These are phyloP conservation scores for Pteropus alecto DNA, from an alignment of 2,113 vertebrate species.

Conservation along the genomic window DNA sequence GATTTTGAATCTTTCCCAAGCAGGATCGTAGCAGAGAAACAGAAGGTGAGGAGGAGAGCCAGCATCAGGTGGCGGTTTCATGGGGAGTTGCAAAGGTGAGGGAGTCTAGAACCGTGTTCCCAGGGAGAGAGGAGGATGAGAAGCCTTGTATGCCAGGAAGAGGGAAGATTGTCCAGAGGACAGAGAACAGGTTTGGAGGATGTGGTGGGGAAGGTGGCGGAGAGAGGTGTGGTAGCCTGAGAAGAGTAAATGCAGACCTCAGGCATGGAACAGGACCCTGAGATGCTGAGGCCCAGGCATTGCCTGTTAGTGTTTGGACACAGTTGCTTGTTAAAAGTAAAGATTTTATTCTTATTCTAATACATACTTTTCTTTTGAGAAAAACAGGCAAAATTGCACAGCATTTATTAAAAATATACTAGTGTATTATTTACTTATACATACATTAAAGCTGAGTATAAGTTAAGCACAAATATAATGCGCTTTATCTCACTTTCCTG, in stretches of 20 bases:
- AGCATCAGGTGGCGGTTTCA: not conserved
- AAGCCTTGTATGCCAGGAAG: not conserved
- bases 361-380: too few relatives aligned
- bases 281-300: not conserved
- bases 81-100: not conserved
- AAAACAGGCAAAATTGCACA: not conserved
- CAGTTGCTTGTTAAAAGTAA: not conserved
- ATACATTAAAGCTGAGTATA: not conserved
- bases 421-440: not conserved
- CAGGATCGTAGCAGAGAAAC: not conserved
- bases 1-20: not conserved
- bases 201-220: not conserved
- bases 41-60: not conserved
- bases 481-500: not conserved
- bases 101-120: not conserved
- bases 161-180: not conserved
- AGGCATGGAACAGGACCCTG: not conserved
- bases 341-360: not conserved
- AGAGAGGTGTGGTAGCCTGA: not conserved
- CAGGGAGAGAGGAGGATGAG: not conserved
- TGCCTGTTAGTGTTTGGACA: not conserved
- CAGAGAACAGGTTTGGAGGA: not conserved
- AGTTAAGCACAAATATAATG: not conserved
- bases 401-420: not conserved
- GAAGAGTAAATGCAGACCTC: not conserved